Evolutionary conservation across 1,140 invertebrate species (phyloP).

Genomic region (Pseudobourletiella spinata): DNA sequence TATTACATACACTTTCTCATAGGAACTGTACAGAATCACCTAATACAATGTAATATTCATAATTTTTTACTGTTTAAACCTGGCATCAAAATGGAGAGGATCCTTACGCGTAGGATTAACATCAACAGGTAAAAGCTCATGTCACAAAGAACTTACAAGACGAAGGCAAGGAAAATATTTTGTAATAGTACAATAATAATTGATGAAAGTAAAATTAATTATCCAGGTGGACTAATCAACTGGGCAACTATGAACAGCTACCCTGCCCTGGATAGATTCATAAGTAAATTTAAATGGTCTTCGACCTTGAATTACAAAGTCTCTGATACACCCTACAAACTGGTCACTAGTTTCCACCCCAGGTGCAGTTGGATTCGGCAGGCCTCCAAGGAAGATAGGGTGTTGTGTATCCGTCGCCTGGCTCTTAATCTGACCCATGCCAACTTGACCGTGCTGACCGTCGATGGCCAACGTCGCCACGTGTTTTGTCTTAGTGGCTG

Average conservation of each 20-base stretch:
- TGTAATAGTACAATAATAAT: too few species aligned
- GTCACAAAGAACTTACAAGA: too few species aligned
- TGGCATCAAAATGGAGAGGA: too few species aligned
- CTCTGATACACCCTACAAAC: constrained; percentile 52
- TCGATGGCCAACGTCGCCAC: constrained; percentile 64
- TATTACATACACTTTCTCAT: too few species aligned
- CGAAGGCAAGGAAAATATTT: too few species aligned
- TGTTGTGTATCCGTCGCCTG: constrained; percentile 66
- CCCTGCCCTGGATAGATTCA: constrained; percentile 23
- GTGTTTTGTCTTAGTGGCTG: constrained; percentile 75
- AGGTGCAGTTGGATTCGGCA: constrained; percentile 50
- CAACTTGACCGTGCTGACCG: constrained; percentile 56
- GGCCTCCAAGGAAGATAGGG: constrained; percentile 80
- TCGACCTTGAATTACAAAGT: constrained; percentile 16
- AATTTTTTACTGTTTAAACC: too few species aligned
- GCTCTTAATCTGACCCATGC: constrained; percentile 55
- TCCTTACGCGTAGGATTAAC: too few species aligned
- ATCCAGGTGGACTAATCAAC: constrained; percentile 7
- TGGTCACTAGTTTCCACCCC: constrained; percentile 53
- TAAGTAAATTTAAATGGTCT: constrained; percentile 19
- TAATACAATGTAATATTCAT: too few species aligned
- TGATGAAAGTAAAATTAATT: too few species aligned
- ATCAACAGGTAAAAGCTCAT: too few species aligned
- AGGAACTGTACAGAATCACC: too few species aligned
- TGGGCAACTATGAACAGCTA: constrained; percentile 29